Conservation (phyloP, 2,888 invertebrate genomes). For the Incurvaria masculella region DNA sequence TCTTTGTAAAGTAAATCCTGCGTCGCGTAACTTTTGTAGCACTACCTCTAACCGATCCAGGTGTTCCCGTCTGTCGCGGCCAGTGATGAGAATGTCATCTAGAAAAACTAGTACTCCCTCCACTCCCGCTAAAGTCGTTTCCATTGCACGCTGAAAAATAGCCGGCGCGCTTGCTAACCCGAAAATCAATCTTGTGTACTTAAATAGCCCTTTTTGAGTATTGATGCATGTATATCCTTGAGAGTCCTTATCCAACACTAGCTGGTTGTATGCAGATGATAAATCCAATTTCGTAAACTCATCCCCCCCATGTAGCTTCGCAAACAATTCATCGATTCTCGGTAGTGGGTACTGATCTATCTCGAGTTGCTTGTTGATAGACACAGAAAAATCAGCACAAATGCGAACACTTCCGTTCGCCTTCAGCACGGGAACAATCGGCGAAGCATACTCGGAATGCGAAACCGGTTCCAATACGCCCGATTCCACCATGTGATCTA, state of each 20-base stretch:
- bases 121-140: background rate
- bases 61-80: no score
- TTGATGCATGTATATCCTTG: conserved; percentile 13
- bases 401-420: conserved; percentile 15
- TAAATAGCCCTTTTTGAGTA: conserved; percentile 13
- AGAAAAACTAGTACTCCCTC: no score
- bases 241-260: conserved; percentile 12
- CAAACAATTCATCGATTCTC: conserved; percentile 19
- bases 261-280: conserved; percentile 14
- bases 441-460: no score
- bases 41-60: no score
- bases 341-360: conserved; percentile 18
- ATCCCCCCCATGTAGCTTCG: conserved; percentile 14
- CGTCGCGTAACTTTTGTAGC: no score
- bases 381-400: conserved; percentile 18
- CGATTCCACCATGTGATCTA: background rate
- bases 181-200: conserved; percentile 3
- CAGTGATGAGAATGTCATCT: no score
- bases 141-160: conserved; percentile 2
- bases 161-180: conserved; percentile 1
- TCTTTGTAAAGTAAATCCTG: no score
- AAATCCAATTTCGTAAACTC: conserved; percentile 17
- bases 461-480: conserved; percentile 1
- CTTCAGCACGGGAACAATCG: conserved; percentile 17
- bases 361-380: conserved; percentile 15